phyloP scores from a whole-genome alignment of 2,113 vertebrate species.

The Mustelus asterias region DNA sequence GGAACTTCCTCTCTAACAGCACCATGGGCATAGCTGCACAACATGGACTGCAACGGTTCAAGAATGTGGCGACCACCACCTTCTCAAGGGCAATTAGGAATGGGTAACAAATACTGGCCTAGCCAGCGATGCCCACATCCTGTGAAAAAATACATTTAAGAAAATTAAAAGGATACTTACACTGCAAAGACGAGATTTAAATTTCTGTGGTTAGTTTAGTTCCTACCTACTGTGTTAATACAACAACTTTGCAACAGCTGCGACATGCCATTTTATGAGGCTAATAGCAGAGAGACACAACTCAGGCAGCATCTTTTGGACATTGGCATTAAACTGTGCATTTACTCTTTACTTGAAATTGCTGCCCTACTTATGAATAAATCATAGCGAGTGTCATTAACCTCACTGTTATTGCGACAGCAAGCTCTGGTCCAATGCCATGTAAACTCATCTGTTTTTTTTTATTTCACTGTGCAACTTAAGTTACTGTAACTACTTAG shows the following conservation, averaged over 20 bases:
- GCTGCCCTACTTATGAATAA: neutral
- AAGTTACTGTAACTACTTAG: neutral
- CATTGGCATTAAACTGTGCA: neutral
- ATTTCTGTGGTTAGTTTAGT: neutral
- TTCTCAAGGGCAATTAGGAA: too few species aligned
- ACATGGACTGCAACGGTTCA: too few species aligned
- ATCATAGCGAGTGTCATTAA: neutral
- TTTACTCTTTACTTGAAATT: neutral
- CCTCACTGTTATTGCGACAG: neutral
- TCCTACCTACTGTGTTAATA: too few species aligned
- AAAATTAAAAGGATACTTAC: neutral
- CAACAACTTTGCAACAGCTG: too few species aligned
- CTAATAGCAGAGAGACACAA: neutral
- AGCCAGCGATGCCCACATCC: too few species aligned
- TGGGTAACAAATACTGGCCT: too few species aligned
- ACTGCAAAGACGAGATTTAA: neutral
- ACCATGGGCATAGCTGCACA: too few species aligned
- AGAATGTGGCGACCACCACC: too few species aligned
- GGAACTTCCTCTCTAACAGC: too few species aligned
- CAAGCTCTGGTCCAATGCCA: neutral
- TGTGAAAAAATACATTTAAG: too few species aligned
- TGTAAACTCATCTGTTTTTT: neutral
- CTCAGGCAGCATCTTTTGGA: neutral
- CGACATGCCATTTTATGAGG: too few species aligned
- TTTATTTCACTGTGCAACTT: neutral